These are phyloP conservation scores for Anarhynchus alexandrinus DNA, from an alignment of 2,113 vertebrate species.

Conservation along the genomic window DNA sequence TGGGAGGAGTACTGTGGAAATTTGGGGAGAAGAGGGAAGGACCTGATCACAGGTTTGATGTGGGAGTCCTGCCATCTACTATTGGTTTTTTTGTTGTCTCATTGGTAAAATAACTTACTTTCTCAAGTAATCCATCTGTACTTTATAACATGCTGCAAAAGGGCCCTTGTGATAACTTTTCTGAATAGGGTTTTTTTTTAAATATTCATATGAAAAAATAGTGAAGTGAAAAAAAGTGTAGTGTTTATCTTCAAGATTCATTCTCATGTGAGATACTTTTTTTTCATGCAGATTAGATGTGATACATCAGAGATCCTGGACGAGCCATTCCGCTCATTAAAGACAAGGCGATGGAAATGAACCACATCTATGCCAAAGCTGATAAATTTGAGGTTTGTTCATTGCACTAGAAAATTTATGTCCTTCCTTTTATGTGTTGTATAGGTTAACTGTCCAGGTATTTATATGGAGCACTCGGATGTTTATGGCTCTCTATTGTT, in stretches of 20 bases:
- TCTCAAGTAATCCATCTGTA: too few relatives aligned
- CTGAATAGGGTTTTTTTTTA: background rate
- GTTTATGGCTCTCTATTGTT: background rate
- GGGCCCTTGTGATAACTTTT: background rate
- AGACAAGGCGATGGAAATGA: constrained; percentile 53
- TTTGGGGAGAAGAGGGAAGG: background rate
- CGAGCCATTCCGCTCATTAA: constrained; percentile 40
- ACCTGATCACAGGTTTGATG: background rate
- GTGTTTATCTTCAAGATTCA: background rate
- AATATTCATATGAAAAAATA: background rate
- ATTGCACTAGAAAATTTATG: background rate
- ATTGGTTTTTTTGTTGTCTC: background rate
- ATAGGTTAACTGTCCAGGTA: background rate
- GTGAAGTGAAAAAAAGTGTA: background rate
- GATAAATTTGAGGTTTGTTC: constrained; percentile 65
- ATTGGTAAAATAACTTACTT: too few relatives aligned
- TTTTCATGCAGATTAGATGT: constrained; percentile 51
- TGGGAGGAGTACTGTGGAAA: background rate
- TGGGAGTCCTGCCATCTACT: background rate
- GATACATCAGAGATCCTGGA: constrained; percentile 58
- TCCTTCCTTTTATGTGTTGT: background rate
- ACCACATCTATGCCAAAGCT: constrained; percentile 36
- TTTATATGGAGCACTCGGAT: background rate
- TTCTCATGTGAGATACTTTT: background rate
- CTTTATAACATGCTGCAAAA: background rate